Percentiles rank a stretch among this genome's conserved stretches.
Evolutionary conservation across 2,888 invertebrate species (phyloP).

Genomic region (Ferdinandea cuprea): DNA sequence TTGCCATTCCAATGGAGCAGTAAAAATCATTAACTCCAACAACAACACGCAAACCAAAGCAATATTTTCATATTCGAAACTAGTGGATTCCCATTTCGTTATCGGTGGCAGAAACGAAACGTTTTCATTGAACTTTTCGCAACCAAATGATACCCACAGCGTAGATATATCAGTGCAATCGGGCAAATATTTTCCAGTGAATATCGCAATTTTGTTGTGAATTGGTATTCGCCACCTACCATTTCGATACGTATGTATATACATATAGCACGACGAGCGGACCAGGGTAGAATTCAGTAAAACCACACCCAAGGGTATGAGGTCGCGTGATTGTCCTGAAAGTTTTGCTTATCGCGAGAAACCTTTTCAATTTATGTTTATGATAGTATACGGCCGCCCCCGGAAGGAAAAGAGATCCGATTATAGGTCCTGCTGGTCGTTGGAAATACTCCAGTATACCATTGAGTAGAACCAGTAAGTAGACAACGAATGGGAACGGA

Average conservation of each 20-base stretch:
- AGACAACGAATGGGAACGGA: constrained; percentile 26
- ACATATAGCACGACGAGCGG: not conserved
- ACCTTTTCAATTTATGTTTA: constrained; percentile 74
- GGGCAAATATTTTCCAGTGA: constrained; percentile 72
- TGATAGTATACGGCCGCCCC: constrained; percentile 60
- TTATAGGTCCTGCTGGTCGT: constrained; percentile 65
- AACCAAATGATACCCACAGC: constrained; percentile 70
- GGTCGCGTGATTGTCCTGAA: constrained; percentile 64
- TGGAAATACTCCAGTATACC: constrained; percentile 27
- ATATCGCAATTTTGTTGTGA: constrained; percentile 64
- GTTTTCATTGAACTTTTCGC: constrained; percentile 57
- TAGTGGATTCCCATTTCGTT: constrained; percentile 63
- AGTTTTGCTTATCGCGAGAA: constrained; percentile 70
- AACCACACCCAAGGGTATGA: constrained; percentile 48
- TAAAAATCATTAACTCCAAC: not conserved
- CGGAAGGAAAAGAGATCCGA: constrained; percentile 65
- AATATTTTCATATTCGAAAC: constrained; percentile 61
- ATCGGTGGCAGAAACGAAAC: constrained; percentile 63
- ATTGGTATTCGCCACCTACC: constrained; percentile 16
- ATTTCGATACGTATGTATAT: not conserved
- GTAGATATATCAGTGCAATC: constrained; percentile 73
- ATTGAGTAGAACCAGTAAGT: constrained; percentile 25
- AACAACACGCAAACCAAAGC: constrained; percentile 11
- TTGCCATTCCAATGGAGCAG: too few relatives aligned
- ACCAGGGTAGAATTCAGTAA: constrained; percentile 14